phyloP scores from a whole-genome alignment of 2,888 invertebrate species.

The Eudasyphora cyanicolor region DNA sequence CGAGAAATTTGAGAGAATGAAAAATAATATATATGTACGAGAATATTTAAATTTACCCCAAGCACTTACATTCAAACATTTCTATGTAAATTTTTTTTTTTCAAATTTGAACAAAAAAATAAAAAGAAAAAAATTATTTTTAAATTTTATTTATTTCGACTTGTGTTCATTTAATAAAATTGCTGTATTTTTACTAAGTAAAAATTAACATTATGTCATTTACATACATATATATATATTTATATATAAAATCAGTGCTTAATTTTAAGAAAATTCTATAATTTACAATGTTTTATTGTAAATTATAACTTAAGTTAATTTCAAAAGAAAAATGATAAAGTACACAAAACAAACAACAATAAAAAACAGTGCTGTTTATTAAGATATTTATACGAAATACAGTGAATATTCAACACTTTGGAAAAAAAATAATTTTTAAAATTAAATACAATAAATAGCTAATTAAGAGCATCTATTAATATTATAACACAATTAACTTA shows the following conservation, averaged over 20 bases:
- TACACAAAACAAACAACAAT: conserved; percentile 34
- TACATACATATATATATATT: conserved; percentile 1
- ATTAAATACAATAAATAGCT: conserved; percentile 46
- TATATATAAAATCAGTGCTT: conserved; percentile 45
- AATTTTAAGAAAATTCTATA: conserved; percentile 19
- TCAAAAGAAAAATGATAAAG: conserved; percentile 1
- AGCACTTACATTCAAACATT: no score
- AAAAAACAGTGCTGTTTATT: conserved; percentile 25
- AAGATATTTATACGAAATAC: neutral
- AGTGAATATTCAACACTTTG: no score
- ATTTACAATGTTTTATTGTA: no score
- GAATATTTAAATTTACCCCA: no score
- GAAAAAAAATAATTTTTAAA: neutral
- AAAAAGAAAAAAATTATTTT: neutral
- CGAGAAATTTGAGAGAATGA: no score
- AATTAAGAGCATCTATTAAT: conserved; percentile 11
- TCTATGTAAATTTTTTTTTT: no score
- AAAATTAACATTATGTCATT: conserved; percentile 31
- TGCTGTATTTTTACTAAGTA: conserved; percentile 39
- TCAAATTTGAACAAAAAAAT: neutral
- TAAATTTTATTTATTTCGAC: conserved; percentile 17
- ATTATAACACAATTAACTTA: conserved; percentile 37
- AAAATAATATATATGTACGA: no score
- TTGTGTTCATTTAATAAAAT: conserved; percentile 21
- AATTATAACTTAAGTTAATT: conserved; percentile 37